Conservation (phyloP, 2,888 invertebrate genomes). For the Agrilus mali region DNA sequence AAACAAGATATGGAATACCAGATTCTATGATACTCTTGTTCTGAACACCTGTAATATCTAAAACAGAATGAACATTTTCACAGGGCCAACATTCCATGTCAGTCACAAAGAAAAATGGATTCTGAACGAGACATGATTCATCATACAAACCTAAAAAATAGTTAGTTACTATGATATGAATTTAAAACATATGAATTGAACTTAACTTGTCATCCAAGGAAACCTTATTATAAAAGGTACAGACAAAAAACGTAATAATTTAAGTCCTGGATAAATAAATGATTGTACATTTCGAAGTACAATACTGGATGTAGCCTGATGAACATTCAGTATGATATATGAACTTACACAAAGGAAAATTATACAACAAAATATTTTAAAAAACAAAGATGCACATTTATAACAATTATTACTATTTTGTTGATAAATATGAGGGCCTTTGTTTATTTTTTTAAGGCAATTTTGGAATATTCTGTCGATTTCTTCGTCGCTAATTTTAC, state of each 20-base stretch:
- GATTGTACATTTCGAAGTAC: constrained; percentile 63
- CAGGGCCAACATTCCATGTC: constrained; percentile 82
- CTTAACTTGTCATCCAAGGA: constrained; percentile 58
- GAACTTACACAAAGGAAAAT: constrained; percentile 29
- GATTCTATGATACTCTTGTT: constrained; percentile 39
- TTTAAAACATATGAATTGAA: neutral
- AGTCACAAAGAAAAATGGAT: constrained; percentile 70
- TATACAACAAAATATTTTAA: constrained; percentile 20
- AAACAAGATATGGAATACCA: constrained; percentile 44
- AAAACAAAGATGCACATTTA: constrained; percentile 6
- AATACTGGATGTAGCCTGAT: constrained; percentile 51
- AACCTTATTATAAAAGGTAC: constrained; percentile 65
- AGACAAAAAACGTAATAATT: constrained; percentile 55
- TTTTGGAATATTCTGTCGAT: constrained; percentile 47
- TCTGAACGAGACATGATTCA: constrained; percentile 71
- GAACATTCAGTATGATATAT: constrained; percentile 39
- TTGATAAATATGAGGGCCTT: too few species aligned
- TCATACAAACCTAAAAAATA: constrained; percentile 57
- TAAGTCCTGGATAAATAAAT: constrained; percentile 69
- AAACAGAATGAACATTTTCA: constrained; percentile 52
- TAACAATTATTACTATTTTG: too few species aligned
- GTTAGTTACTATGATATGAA: neutral
- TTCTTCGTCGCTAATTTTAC: constrained; percentile 48
- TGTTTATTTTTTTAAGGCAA: constrained; percentile 36
- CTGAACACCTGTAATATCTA: constrained; percentile 49